Conservation (phyloP, 2,888 invertebrate species). For the Vesta saturnalis region DNA sequence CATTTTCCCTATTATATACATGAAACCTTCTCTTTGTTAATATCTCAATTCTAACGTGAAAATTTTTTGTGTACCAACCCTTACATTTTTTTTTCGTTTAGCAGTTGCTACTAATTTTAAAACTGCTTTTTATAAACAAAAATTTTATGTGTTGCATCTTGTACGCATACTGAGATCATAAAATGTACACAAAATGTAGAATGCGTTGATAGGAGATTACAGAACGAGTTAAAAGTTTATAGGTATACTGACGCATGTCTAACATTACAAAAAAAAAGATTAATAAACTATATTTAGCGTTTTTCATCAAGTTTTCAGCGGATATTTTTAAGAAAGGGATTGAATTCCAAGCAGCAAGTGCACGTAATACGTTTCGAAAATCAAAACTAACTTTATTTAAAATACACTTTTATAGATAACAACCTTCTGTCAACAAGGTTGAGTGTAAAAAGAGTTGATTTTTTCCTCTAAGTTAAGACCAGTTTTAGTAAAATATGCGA, state of each 20-base stretch:
- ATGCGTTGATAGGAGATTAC: slow-evolving; percentile 15
- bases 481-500: slow-evolving; percentile 6
- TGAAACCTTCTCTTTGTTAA: background rate
- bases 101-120: slow-evolving; percentile 17
- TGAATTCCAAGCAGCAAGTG: background rate
- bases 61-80: slow-evolving; percentile 3
- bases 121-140: slow-evolving; percentile 13
- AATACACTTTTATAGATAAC: background rate
- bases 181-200: slow-evolving; percentile 10
- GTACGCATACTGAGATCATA: slow-evolving; percentile 24
- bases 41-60: background rate
- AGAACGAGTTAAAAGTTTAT: too few relatives aligned
- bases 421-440: background rate
- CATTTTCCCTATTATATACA: slow-evolving; percentile 5
- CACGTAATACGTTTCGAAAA: background rate
- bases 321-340: background rate
- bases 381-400: background rate
- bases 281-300: too few relatives aligned
- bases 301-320: too few relatives aligned
- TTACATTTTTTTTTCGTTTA: background rate
- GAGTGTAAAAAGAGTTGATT: background rate
- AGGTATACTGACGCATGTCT: too few relatives aligned
- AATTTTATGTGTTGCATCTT: slow-evolving; percentile 28
- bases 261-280: too few relatives aligned
- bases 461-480: background rate